Base-by-base conservation (phyloP, 2,888 invertebrate species). In the Sphecodes monilicornis region DNA sequence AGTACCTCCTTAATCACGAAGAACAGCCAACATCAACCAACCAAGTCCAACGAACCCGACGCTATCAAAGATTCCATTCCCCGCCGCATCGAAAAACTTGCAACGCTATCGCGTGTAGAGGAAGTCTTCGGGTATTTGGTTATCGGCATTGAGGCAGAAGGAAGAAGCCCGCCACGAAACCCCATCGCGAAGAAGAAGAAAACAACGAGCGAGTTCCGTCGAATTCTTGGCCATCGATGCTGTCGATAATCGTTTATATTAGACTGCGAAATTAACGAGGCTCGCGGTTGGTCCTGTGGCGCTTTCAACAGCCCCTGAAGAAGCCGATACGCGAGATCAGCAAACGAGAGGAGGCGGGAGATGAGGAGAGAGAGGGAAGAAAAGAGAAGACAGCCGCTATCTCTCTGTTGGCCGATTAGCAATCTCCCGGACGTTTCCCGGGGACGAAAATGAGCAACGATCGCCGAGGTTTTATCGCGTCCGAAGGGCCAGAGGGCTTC, bases 391-490 rank as follows among this genome's bases (percentile, higher is more conserved):
- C 75, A 76, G 72, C 82, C 87, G 84, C 74, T 87, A 90, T 89
- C 87, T 87, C 79, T 68, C 69, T 60, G 75, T 73, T 75, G 72
- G 77, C 82, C 91, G 89, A 90, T 91, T 90, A 91, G 86, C 86
- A 86, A 90, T 88, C 87, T 88, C 82, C 80, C 73, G 81, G 80
- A 85, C 78, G 88, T 88, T 86, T 86, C 36, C 71, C 80, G 74
- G 77, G 83, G 86, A 87, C 85, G 82, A 90, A 90, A 90, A 90
- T 81, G 85, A 83, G 60, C 76, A 82, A 76, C 90, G 89, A 92
- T 91, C 84, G 88, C 18, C 29, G 87, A 84, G 86, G 88, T 89
- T 92, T 92, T 92, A 92, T 91, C 91, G 84, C 82, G 32, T 64
- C 57, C 29, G 3, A n/a, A 8, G 26, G 57, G 68, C 32, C 26